Base-by-base conservation (phyloP, 2,888 invertebrate genomes). In the Andrena trimmerana region DNA sequence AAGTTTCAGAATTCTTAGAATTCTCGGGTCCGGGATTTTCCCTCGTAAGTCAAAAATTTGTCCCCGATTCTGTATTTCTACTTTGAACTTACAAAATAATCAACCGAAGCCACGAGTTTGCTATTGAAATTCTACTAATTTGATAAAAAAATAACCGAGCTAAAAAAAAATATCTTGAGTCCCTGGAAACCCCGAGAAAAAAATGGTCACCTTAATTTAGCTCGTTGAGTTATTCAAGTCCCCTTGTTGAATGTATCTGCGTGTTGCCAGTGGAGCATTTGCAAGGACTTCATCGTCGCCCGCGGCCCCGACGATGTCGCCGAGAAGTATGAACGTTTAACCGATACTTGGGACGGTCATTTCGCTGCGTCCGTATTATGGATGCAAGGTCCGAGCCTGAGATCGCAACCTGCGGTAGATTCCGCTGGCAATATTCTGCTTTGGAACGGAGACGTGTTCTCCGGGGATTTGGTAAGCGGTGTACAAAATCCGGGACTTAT, bases 381-480 rank as follows among this genome's bases (percentile, higher is more conserved):
- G 97, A 97, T 98, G 94, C 97, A 98, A 94, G 99, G 99, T 2
- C 80, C 86, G 0, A 75, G 93, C 24, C 91, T 96, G 2, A 95
- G 95, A 2, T 88, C 90, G 42, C 99, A 99, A 93, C 99, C 99
- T 0, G 87, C 95, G 13, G 71, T 95, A 33, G 95, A 96, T 92
- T 94, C 94, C 10, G 92, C 95, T 52, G 95, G 95, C 31, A 96
- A 97, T 84, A 92, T 97, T 72, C 94, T 99, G 74, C 93, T 98
- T 29, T 98, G 97, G 95, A 99, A 99, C 95, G 99, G 99, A 36
- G 99, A 99, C 94, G 96, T 98, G 86, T 99, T 97, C 94, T 96
- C 95, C 83, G 95, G 95, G 54, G 86, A 92, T 57, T 86, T 95
- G 91, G 95, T 95, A 88, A 80, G 83, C 70, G 54, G 24, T 10